Percentiles rank a stretch among this genome's conserved stretches.
These are phyloP conservation scores for Xenopus laevis DNA, from an alignment of 2,113 vertebrate species.

Conservation along the genomic window DNA sequence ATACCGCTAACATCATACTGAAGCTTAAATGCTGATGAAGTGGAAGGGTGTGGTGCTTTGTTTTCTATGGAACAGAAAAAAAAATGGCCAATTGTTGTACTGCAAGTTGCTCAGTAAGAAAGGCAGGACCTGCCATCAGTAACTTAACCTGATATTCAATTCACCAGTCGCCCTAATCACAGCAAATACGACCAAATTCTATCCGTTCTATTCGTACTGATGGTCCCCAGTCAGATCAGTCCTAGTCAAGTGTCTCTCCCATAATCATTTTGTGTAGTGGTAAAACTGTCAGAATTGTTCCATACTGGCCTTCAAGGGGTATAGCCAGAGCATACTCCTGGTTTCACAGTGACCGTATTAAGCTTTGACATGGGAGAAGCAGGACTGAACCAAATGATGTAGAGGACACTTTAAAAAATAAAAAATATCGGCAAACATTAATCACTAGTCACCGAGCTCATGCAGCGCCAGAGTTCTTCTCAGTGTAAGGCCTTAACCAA, in stretches of 20 bases:
- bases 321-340: neutral
- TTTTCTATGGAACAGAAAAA: neutral
- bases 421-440: neutral
- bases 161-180: neutral
- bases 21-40: neutral
- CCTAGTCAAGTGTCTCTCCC: neutral
- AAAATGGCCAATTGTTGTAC: neutral
- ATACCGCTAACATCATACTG: neutral
- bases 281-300: neutral
- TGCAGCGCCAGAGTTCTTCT: neutral
- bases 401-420: neutral
- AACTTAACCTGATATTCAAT: neutral
- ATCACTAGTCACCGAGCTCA: conserved; percentile 17
- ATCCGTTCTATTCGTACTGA: neutral
- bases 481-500: neutral
- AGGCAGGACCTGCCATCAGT: neutral
- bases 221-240: neutral
- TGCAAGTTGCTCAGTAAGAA: neutral
- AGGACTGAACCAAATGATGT: conserved; percentile 10
- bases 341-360: conserved; percentile 4
- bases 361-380: neutral
- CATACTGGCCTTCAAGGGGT: conserved; percentile 1
- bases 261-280: neutral
- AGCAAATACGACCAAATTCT: neutral
- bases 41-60: neutral